These are phyloP conservation scores for Mystacides longicornis DNA, from an alignment of 2,888 invertebrate species.

Conservation along the genomic window DNA sequence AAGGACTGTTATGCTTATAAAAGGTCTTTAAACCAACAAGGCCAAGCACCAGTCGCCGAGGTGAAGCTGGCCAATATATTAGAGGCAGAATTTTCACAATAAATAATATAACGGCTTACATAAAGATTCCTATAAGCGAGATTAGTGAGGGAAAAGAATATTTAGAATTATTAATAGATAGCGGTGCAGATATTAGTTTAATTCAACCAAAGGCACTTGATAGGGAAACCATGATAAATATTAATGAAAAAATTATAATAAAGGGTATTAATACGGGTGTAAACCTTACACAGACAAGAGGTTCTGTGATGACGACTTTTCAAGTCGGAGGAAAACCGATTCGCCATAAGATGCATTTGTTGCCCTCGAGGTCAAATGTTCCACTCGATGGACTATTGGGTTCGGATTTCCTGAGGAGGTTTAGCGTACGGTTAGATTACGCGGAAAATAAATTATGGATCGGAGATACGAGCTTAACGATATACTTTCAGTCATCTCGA, in stretches of 20 bases:
- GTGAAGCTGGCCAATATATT: too few relatives aligned
- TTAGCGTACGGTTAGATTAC: neutral
- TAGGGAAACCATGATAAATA: neutral
- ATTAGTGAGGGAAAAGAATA: neutral
- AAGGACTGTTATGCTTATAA: too few relatives aligned
- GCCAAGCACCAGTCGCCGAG: too few relatives aligned
- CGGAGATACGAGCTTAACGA: neutral
- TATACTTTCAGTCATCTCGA: neutral
- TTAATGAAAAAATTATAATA: neutral
- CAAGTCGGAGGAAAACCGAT: neutral
- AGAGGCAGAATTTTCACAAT: neutral
- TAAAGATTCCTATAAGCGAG: neutral
- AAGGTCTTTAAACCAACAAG: too few relatives aligned
- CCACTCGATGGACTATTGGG: constrained; percentile 1
- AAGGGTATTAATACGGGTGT: neutral
- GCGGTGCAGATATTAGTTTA: neutral
- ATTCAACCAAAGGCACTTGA: neutral
- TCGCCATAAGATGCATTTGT: neutral
- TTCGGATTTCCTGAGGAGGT: neutral
- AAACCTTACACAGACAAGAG: neutral
- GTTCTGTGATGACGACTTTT: neutral
- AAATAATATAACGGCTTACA: neutral
- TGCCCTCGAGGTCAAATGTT: neutral
- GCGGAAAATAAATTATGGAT: neutral
- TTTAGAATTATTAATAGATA: neutral